Evolutionary conservation across 2,888 invertebrate genomes (phyloP).

Genomic region (Molanna angustata): DNA sequence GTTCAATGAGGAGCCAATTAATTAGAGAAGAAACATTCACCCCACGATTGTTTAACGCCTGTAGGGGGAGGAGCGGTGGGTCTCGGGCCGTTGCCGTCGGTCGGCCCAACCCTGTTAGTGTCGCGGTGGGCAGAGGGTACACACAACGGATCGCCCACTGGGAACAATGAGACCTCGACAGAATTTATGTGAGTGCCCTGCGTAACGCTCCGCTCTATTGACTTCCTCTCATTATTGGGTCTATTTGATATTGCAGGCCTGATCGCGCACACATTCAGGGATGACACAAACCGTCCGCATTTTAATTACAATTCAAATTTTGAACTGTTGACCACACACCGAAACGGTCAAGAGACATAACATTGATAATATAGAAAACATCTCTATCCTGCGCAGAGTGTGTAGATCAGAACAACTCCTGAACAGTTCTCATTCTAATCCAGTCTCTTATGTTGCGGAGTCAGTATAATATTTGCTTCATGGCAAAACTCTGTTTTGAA

Average conservation of each 20-base stretch:
- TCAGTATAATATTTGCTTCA: too few relatives aligned
- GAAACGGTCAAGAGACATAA: too few relatives aligned
- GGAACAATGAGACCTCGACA: constrained; percentile 25
- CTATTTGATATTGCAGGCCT: constrained; percentile 28
- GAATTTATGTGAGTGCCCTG: constrained; percentile 26
- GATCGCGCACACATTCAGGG: constrained; percentile 5
- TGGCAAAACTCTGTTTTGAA: too few relatives aligned
- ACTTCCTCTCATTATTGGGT: constrained; percentile 28
- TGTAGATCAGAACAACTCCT: background rate
- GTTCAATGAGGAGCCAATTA: background rate
- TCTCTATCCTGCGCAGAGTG: too few relatives aligned
- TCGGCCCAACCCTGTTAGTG: background rate
- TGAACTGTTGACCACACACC: too few relatives aligned
- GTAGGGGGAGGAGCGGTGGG: too few relatives aligned
- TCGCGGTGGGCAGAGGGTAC: background rate
- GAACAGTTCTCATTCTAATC: background rate
- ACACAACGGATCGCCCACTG: constrained; percentile 7
- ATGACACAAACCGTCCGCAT: too few relatives aligned
- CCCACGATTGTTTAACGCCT: background rate
- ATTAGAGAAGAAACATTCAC: background rate
- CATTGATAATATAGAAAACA: too few relatives aligned
- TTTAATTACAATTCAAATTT: too few relatives aligned
- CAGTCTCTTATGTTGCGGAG: background rate
- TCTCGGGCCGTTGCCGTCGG: background rate
- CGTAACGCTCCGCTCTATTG: constrained; percentile 25